phyloP scores from a whole-genome alignment of 1,140 invertebrate genomes.

The Panulirus ornatus region DNA sequence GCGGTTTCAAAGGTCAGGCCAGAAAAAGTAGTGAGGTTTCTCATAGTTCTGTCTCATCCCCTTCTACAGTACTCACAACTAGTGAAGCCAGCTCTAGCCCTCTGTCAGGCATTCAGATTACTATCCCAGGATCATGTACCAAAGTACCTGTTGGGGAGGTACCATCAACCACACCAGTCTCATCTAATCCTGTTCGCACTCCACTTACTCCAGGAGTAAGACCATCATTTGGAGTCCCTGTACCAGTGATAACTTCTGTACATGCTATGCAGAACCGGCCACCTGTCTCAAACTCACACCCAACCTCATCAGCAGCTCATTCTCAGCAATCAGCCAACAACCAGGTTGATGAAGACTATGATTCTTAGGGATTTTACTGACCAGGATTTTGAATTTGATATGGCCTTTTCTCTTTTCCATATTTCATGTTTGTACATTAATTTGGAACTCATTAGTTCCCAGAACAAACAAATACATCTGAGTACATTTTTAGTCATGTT shows the following conservation, averaged over 20 bases:
- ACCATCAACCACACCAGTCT: background rate
- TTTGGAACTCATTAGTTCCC: background rate
- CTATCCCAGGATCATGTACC: background rate
- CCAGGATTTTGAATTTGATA: background rate
- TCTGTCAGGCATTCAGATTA: background rate
- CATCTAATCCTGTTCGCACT: background rate
- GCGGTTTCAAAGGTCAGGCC: background rate
- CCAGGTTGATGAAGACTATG: conserved; percentile 42
- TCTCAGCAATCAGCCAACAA: background rate
- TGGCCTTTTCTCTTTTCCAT: background rate
- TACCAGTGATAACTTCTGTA: conserved; percentile 35
- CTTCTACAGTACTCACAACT: background rate
- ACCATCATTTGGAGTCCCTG: conserved; percentile 28
- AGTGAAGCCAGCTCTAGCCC: background rate
- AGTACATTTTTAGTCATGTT: background rate
- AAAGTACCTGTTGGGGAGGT: background rate
- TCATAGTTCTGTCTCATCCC: background rate
- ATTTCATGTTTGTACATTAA: background rate
- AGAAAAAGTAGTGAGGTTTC: background rate
- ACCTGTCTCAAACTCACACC: background rate
- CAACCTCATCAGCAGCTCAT: background rate
- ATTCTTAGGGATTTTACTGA: conserved; percentile 11
- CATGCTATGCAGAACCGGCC: background rate
- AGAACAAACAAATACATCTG: conserved; percentile 15
- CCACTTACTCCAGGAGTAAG: conserved; percentile 6